phyloP scores from a whole-genome alignment of 2,113 vertebrate genomes.

The Prionailurus viverrinus region DNA sequence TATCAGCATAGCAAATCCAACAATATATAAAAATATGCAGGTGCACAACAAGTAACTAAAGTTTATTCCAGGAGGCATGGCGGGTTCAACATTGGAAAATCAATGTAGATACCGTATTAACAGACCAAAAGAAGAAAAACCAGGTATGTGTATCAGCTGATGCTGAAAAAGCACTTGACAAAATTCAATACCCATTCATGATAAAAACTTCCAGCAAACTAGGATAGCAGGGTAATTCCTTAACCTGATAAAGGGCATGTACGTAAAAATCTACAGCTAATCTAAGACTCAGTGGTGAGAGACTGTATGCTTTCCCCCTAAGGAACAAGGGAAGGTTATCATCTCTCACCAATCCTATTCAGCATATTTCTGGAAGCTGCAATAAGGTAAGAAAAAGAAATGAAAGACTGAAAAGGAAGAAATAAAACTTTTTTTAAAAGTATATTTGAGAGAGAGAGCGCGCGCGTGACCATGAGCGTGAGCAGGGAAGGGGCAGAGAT shows the following conservation, averaged over 20 bases:
- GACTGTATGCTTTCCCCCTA: background rate
- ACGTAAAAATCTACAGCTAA: background rate
- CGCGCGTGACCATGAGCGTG: no score
- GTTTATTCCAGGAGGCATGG: background rate
- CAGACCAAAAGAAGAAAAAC: background rate
- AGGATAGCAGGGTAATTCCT: background rate
- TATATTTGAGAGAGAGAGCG: no score
- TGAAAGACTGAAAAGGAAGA: slow-evolving; percentile 9
- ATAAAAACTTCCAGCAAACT: background rate
- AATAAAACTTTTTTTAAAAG: background rate
- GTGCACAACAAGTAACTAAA: background rate
- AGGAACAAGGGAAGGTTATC: background rate
- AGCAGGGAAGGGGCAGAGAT: no score
- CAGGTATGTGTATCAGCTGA: background rate
- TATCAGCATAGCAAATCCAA: background rate
- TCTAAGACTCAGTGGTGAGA: background rate
- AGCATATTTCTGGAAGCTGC: background rate
- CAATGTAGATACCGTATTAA: background rate
- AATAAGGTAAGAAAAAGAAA: background rate
- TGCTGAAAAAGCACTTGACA: background rate
- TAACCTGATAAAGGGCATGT: background rate
- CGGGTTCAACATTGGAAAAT: slow-evolving; percentile 11
- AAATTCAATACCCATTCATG: background rate
- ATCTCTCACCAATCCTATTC: background rate
- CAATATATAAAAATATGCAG: background rate